Base-by-base conservation (phyloP, 1,140 invertebrate genomes). In the Sminthurides bifidus region DNA sequence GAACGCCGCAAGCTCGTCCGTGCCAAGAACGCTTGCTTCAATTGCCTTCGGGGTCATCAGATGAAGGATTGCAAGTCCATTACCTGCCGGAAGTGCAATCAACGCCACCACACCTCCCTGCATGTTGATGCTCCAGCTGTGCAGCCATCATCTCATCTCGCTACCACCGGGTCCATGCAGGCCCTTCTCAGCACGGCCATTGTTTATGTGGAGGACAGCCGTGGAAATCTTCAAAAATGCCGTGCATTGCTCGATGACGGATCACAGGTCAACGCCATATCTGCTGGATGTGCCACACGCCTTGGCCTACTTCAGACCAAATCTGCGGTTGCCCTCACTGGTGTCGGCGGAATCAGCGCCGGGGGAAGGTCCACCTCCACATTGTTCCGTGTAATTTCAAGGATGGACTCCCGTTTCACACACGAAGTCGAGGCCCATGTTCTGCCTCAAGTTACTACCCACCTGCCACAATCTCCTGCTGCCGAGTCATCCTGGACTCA, bases 191-290 rank as follows among this genome's bases (percentile, higher is more conserved):
- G 29, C 2, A 53, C 52, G 19, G 52, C 40, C 21, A 3, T 53
- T 1, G 29, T 53, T 12, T 17, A 44, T 2, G 52, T 53, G 8
- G 1, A 12, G 4, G 52, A 53, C 19, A 31, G 19, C 8, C 15
- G 21, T 15, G 26, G 26, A 27, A 26, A 31, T 10, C 6, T 6
- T 2, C 38, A 43, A 14, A n/a, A 14, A 2, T 55, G 53, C 24
- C 26, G 53, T 27, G 53, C 53, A 2, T 21, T 55, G 1, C 53
- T 55, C 1, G 53, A 55, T 31, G 26, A 31, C 17, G 53, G 53
- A 15, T 55, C 53, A 35, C 10, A 55, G 29, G 14, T 24, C 12
- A 48, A 30, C 24, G 46, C 48, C 24, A 26, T 55, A 6, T 27
- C 43, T 1, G 10, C 8, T 6, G n/a, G 15, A 6, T 26, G 15